Base-by-base conservation (phyloP, 2,888 invertebrate species). In the Ornithoptera priamus region DNA sequence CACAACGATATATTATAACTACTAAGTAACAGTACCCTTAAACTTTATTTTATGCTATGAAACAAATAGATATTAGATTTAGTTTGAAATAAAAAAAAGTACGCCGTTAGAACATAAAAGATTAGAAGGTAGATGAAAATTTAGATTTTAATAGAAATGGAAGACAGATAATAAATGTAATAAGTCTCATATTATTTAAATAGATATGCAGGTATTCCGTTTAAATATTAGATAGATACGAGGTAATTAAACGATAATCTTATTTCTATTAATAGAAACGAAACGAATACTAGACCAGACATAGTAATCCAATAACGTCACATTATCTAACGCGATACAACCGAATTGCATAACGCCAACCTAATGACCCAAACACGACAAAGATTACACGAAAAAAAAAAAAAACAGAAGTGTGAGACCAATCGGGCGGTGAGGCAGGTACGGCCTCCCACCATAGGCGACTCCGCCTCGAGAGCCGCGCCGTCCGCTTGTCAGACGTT, bases 371-470 rank as follows among this genome's bases (percentile, higher is more conserved):
- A 82, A 84, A 83, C 81, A 78, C 75, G 76, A 78, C 81, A 79
- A 81, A 84, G 82, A 81, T 80, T 79, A 79, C 70, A 68, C 68
- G 2, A 12, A 69, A 60, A 72, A 46, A 70, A 60, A 72, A 81
- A 85, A 83, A 85, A 80, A 77, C 77, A 83, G 79, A 82, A 80
- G 83, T 80, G 84, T 75, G 82, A 85, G 85, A 83, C 87, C 87
- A 87, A 88, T 87, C 86, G 87, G 88, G 87, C 84, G 86, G 79
- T 84, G 77, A 79, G 84, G 80, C 86, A 87, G 87, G 88, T 87
- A 87, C 80, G 80, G 81, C 89, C 91, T 90, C 91, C 91, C 91
- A 86, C 90, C 90, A 85, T 75, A 69, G 64, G 73, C 81, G 86
- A 82, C 87, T 80, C 90, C 90, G 90, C 90, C 91, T 89, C 82